phyloP scores from a whole-genome alignment of 2,888 invertebrate genomes.

The Coremacera marginata region DNA sequence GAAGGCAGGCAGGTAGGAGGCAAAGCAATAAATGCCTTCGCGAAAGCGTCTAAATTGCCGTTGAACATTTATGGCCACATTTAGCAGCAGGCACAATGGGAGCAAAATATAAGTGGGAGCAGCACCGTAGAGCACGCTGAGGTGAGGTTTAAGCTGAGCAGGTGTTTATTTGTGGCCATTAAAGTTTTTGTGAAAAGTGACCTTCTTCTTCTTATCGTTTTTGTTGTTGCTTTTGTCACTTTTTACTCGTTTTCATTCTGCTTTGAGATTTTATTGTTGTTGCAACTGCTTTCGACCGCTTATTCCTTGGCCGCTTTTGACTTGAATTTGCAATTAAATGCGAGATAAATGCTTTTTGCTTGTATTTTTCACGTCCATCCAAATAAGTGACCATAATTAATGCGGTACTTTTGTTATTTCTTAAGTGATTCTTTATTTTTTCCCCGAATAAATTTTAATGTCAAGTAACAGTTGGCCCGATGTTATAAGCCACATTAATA shows the following conservation, averaged over 20 bases:
- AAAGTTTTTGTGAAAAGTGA: not conserved
- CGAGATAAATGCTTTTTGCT: slow-evolving; percentile 1
- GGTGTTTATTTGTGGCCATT: slow-evolving; percentile 15
- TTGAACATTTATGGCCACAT: slow-evolving; percentile 5
- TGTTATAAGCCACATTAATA: no score
- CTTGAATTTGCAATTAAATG: slow-evolving; percentile 18
- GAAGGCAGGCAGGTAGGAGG: no score
- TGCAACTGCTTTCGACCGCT: not conserved
- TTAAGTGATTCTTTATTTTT: no score
- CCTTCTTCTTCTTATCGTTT: not conserved
- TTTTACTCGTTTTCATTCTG: no score
- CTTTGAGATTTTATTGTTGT: not conserved
- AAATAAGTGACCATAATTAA: slow-evolving; percentile 12
- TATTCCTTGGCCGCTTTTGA: not conserved
- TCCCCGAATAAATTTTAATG: no score
- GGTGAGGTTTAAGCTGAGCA: not conserved
- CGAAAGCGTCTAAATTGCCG: not conserved
- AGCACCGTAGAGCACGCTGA: not conserved
- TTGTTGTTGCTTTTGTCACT: no score
- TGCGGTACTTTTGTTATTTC: not conserved
- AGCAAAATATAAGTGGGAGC: not conserved
- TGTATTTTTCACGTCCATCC: not conserved
- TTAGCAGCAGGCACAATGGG: not conserved
- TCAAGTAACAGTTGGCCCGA: no score
- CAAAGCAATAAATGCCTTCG: no score